These are phyloP conservation scores for Pleuronectes platessa DNA, from an alignment of 2,113 vertebrate genomes.

Conservation along the genomic window DNA sequence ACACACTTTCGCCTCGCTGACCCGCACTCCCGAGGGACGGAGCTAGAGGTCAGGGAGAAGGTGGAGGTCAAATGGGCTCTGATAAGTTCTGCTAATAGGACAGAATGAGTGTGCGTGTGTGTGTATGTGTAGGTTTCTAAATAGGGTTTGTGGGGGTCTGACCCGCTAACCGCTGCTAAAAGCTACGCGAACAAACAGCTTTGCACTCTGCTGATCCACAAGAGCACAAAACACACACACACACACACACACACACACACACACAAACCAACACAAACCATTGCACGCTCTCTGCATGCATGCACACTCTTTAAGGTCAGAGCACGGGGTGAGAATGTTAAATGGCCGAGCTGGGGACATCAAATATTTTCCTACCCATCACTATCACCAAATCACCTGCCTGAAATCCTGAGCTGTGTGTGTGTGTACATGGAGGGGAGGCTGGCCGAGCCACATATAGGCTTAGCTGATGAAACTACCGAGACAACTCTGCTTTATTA, in stretches of 20 bases:
- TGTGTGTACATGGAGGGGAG: slow-evolving; percentile 1
- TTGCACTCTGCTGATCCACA: slow-evolving; percentile 42
- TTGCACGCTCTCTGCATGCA: slow-evolving; percentile 52
- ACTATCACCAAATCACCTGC: slow-evolving; percentile 72
- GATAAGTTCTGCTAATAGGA: slow-evolving; percentile 80
- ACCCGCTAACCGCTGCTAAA: slow-evolving; percentile 76
- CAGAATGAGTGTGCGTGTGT: slow-evolving; percentile 36
- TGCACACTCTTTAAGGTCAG: slow-evolving; percentile 80
- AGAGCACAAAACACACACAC: slow-evolving; percentile 7
- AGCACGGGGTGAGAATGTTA: slow-evolving; percentile 79
- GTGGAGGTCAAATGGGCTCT: slow-evolving; percentile 84
- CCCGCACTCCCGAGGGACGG: slow-evolving; percentile 70
- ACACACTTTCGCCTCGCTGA: slow-evolving; percentile 67
- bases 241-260: slow-evolving; percentile 12
- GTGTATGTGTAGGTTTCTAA: slow-evolving; percentile 15
- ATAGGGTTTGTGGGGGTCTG: slow-evolving; percentile 42
- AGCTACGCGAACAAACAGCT: slow-evolving; percentile 71
- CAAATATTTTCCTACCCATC: slow-evolving; percentile 84
- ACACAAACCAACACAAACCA: slow-evolving; percentile 28
- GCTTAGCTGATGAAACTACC: slow-evolving; percentile 51
- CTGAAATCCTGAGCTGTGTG: slow-evolving; percentile 56
- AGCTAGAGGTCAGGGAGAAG: slow-evolving; percentile 85
- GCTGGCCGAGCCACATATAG: slow-evolving; percentile 23
- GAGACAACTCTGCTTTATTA: slow-evolving; percentile 45
- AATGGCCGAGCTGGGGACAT: slow-evolving; percentile 72